A percentile compares a stretch with the other conserved stretches of the same genome.
phyloP scores from a whole-genome alignment of 2,113 vertebrate genomes.

The Carassius auratus region DNA sequence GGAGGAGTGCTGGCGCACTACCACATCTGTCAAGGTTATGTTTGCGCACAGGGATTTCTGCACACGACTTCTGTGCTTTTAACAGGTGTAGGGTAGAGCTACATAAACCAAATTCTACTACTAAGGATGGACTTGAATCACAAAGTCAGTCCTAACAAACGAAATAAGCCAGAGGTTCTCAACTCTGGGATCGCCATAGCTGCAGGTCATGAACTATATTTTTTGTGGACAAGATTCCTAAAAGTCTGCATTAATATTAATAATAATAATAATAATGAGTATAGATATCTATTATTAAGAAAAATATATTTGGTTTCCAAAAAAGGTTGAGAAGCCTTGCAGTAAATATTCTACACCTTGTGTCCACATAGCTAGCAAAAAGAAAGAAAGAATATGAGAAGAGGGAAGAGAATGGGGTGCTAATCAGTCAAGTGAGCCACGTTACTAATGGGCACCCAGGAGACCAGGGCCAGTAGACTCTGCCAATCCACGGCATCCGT shows the following conservation, averaged over 20 bases:
- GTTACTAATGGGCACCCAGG: constrained; percentile 65
- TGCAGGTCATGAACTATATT: background rate
- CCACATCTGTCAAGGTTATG: constrained; percentile 56
- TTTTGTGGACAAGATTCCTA: background rate
- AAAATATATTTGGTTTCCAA: too few relatives aligned
- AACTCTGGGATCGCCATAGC: background rate
- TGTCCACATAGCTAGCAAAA: background rate
- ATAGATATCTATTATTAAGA: too few relatives aligned
- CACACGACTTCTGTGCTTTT: background rate
- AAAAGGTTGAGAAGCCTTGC: background rate
- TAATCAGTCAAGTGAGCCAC: constrained; percentile 60
- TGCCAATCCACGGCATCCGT: constrained; percentile 57
- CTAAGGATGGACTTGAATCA: background rate
- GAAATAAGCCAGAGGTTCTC: background rate
- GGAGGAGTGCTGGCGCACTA: constrained; percentile 55
- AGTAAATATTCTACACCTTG: background rate
- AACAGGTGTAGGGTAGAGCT: constrained; percentile 33
- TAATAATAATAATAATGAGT: too few relatives aligned
- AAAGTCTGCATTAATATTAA: too few relatives aligned
- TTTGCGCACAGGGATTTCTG: constrained; percentile 22
- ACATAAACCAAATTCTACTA: constrained; percentile 28
- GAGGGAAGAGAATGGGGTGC: constrained; percentile 25
- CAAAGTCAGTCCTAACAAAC: background rate
- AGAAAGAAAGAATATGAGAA: background rate
- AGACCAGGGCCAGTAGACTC: constrained; percentile 55